Evolutionary conservation across 2,888 invertebrate genomes (phyloP), one percentile per base, ranked within the genome.

Genomic region (Dicyrtomina minuta): DNA sequence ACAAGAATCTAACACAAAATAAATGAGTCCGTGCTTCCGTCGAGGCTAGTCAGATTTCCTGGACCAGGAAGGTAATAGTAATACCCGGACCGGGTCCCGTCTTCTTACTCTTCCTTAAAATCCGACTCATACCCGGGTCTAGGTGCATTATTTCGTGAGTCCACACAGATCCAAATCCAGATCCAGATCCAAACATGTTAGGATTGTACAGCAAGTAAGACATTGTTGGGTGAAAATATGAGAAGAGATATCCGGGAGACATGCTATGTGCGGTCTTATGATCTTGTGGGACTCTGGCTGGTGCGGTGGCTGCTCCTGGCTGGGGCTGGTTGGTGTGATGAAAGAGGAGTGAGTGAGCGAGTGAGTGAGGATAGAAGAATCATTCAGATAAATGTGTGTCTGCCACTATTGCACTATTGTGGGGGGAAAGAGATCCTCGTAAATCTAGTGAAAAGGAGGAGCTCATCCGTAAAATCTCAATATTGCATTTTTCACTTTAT

Each of bases 401-500:
- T 58, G 27, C 12, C 15, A 3, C n/a, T 39, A 8, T 41, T 5
- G 39, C 26, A 61, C 61, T 61, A 65, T 55, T 65, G 65, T 65
- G 55, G 65, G 55, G 33, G 65, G 53, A 65, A 65, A 53, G 64
- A 55, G 64, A 65, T 65, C n/a, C 55, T 55, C 65, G 65, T 65
- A 65, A 65, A 65, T 65, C 55, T 65, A 65, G 65, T 55, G 65
- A 68, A 68, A 66, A 60, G 58, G 66, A 60, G 60, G 41, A 68
- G 49, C 51, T 68, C 68, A 68, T 60, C 68, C 60, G 68, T 60
- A 46, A 68, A 68, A 68, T 68, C 68, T 68, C 68, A 59, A 56
- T 60, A 68, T 68, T 68, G 60, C 68, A 68, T 68, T 68, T 66
- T 68, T 68, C 68, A 68, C 68, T 68, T 68, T 68, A 68, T 68